phyloP scores from a whole-genome alignment of 1,140 invertebrate species.

The Solenopsis invicta region DNA sequence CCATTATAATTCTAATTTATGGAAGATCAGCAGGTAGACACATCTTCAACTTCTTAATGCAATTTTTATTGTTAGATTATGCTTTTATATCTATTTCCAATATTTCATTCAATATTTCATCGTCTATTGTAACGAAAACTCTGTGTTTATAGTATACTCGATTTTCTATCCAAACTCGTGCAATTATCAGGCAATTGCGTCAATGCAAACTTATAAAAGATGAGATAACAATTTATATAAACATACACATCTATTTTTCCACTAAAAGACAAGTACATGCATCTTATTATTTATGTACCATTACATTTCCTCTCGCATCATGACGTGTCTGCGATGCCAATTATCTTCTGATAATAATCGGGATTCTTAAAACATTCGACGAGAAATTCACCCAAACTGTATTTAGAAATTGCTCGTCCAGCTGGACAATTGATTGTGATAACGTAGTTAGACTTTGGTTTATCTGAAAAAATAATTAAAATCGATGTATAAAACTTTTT shows the following conservation, averaged over 20 bases:
- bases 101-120: background rate
- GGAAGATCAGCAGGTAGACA: background rate
- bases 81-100: conserved; percentile 28
- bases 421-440: conserved; percentile 89
- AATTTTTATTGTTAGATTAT: background rate
- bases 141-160: background rate
- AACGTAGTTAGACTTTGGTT: conserved; percentile 87
- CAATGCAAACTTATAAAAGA: conserved; percentile 1
- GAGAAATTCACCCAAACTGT: conserved; percentile 92
- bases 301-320: conserved; percentile 13
- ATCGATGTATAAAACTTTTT: background rate
- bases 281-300: conserved; percentile 32
- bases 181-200: background rate
- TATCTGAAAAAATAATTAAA: conserved; percentile 86
- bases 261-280: conserved; percentile 27
- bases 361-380: conserved; percentile 90
- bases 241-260: conserved; percentile 44
- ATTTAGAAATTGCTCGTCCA: conserved; percentile 91
- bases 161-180: conserved; percentile 3
- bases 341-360: conserved; percentile 90
- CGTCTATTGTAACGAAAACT: background rate
- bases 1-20: conserved; percentile 33
- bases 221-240: conserved; percentile 23
- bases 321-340: conserved; percentile 88
- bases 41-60: conserved; percentile 16